Conservation (phyloP, 2,113 vertebrate genomes). For the Leucoraja erinaceus region DNA sequence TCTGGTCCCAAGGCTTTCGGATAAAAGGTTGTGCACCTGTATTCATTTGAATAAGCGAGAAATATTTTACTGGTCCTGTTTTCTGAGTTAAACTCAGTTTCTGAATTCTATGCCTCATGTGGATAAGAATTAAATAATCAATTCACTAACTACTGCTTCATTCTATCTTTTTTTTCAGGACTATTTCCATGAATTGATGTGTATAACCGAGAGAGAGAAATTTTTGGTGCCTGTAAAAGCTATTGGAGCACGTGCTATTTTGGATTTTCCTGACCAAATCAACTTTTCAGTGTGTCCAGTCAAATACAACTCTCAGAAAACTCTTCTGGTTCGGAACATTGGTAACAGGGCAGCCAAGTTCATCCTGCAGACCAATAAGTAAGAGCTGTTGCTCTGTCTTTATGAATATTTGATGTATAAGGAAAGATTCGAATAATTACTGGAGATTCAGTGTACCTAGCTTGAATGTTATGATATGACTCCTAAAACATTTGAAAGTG, state of each 20-base stretch:
- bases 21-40: no score
- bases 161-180: conserved; percentile 56
- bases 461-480: no score
- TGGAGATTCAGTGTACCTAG: no score
- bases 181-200: conserved; percentile 67
- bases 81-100: not conserved
- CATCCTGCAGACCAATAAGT: conserved; percentile 62
- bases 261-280: conserved; percentile 75
- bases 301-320: conserved; percentile 64
- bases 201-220: conserved; percentile 66
- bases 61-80: not conserved
- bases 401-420: not conserved
- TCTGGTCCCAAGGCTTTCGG: no score
- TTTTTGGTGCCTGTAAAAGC: conserved; percentile 69
- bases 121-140: conserved; percentile 46
- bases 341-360: conserved; percentile 65
- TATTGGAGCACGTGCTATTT: conserved; percentile 62
- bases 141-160: conserved; percentile 41
- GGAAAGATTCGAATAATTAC: not conserved
- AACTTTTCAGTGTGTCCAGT: conserved; percentile 65
- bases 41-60: not conserved
- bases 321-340: conserved; percentile 65
- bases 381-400: conserved; percentile 29
- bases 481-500: no score
- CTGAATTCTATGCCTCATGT: conserved; percentile 21